Evolutionary conservation across 1,140 invertebrate genomes (phyloP), one percentile per base, ranked within the genome.

Genomic region (Steinernema khuongi): DNA sequence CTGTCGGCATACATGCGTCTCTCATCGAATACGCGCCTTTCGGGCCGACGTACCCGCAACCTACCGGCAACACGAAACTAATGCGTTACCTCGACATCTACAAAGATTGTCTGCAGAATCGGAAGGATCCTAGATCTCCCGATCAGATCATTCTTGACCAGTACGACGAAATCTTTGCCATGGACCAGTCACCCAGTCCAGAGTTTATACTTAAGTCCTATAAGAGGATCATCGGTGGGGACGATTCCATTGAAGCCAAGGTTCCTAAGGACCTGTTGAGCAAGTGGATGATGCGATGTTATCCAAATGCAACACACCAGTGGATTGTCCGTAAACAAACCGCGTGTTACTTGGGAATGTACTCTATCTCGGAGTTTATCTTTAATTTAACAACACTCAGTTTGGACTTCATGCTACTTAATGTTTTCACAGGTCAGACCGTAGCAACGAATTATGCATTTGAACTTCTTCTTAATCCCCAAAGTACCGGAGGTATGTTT

Each of bases 41-140:
- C 50, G 50, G 50, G 50, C 50, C 50, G 4, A 60, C 50, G 7
- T 60, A 60, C 50, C 50, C 50, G 4, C 50, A 60, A 26, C 50
- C 50, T 11, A n/a, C 50, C 19, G 50, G 50, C 14, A 60, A 60
- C 19, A 60, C 7, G 7, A 11, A 26, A 60, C 22, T 60, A 4
- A 22, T 60, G 50, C 50, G 50, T 22, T 60, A 60, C 50, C 14
- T 26, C 14, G 50, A 60, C 50, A 60, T 60, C 19, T 60, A 17
- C 22, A 60, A 7, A 22, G 50, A 60, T 11, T 17, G 50, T 60
- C 19, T 60, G 11, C 14, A 17, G 7, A 22, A 60, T 7, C 4
- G 26, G 4, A 7, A 22, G 4, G 22, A n/a, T 22, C 4, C 14
- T 11, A 22, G 26, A 22, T 4, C 11, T 2, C 50, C 50, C 4